These are phyloP conservation scores for Omphaloscelis lunosa DNA, from an alignment of 2,888 invertebrate species.

Conservation along the genomic window DNA sequence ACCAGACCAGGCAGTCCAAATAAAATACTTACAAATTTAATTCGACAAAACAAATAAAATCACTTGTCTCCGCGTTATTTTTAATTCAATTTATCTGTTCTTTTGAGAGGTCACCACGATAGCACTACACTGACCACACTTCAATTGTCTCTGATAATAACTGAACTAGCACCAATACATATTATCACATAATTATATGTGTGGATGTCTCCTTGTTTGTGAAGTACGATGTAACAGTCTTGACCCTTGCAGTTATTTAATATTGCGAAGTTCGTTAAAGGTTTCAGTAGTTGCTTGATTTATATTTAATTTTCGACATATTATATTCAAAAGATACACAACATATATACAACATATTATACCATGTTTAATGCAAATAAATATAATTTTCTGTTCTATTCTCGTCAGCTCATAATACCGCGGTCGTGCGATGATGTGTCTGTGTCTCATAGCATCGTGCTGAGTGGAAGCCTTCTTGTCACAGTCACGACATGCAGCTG, in stretches of 20 bases:
- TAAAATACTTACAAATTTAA: conserved; percentile 30
- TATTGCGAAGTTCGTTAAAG: not conserved
- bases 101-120: conserved; percentile 42
- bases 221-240: conserved; percentile 41
- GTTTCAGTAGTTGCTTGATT: not conserved
- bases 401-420: too few species aligned
- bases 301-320: not conserved
- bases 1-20: too few species aligned
- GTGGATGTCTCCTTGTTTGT: conserved; percentile 35
- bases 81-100: conserved; percentile 19
- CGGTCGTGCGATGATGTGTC: too few species aligned
- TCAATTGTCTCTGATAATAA: conserved; percentile 55
- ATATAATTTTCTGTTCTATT: too few species aligned
- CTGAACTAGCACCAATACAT: conserved; percentile 43
- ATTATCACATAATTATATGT: conserved; percentile 23
- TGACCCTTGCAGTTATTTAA: conserved; percentile 27
- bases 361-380: too few species aligned
- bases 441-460: too few species aligned
- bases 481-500: too few species aligned
- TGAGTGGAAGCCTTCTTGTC: too few species aligned
- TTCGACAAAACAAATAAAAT: not conserved
- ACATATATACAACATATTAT: too few species aligned
- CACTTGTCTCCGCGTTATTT: conserved; percentile 8
- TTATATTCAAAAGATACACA: too few species aligned
- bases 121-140: conserved; percentile 42